Conservation (phyloP, 2,888 invertebrate species). For the Andricus quercusramuli region DNA sequence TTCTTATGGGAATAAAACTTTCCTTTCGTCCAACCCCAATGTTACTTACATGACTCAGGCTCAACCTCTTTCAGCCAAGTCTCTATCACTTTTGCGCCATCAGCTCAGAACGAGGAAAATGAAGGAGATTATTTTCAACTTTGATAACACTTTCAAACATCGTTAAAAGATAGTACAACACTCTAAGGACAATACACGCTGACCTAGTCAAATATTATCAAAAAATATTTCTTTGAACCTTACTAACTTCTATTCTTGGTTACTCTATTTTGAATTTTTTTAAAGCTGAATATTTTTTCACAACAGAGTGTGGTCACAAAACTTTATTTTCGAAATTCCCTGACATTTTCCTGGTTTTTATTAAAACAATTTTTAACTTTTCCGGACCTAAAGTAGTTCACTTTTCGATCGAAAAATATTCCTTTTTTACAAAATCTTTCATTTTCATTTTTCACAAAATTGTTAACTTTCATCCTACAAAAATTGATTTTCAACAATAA, state of each 20-base stretch:
- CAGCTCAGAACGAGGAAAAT: slow-evolving; percentile 24
- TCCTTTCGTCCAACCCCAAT: slow-evolving; percentile 29
- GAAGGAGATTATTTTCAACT: slow-evolving; percentile 21
- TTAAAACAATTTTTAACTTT: too few relatives aligned
- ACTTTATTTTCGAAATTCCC: too few relatives aligned
- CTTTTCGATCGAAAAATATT: too few relatives aligned
- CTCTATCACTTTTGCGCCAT: slow-evolving; percentile 31
- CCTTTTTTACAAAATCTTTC: too few relatives aligned
- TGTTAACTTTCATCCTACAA: too few relatives aligned
- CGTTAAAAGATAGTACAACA: slow-evolving; percentile 24
- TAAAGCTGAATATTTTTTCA: background rate
- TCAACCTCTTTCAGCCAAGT: slow-evolving; percentile 8
- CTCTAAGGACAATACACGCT: background rate
- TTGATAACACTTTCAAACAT: slow-evolving; percentile 6
- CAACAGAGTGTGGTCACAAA: too few relatives aligned
- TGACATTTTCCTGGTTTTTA: too few relatives aligned
- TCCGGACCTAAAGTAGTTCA: too few relatives aligned
- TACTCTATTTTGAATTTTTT: background rate
- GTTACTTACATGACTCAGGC: slow-evolving; percentile 35
- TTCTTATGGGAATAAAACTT: slow-evolving; percentile 37
- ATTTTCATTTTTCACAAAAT: too few relatives aligned
- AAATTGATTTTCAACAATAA: too few relatives aligned
- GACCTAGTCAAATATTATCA: background rate
- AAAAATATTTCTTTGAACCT: background rate
- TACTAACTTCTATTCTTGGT: background rate